These are phyloP conservation scores for Littorina saxatilis DNA, from an alignment of 1,140 invertebrate species.

Conservation along the genomic window DNA sequence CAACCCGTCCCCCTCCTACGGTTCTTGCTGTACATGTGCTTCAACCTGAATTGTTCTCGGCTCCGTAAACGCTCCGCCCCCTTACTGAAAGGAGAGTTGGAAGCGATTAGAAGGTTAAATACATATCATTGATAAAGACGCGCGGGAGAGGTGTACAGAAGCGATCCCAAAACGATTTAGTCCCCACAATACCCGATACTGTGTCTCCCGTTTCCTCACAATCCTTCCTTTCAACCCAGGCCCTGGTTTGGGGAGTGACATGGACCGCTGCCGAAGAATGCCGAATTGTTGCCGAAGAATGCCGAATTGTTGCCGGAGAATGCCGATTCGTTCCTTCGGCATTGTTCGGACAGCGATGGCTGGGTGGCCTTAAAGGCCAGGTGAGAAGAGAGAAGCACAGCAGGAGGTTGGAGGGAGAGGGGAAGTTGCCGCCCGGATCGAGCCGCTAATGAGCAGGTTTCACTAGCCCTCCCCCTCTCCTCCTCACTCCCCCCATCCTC, in stretches of 20 bases:
- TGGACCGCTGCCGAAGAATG: background rate
- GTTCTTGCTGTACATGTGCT: no score
- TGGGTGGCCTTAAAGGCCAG: conserved; percentile 3
- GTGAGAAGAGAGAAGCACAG: background rate
- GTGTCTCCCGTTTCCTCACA: background rate
- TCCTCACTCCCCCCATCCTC: background rate
- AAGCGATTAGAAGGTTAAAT: conserved; percentile 12
- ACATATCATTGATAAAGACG: conserved; percentile 11
- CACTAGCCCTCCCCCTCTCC: background rate
- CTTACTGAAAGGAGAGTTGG: background rate
- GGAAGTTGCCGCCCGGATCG: no score
- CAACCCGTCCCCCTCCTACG: no score
- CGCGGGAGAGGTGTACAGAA: background rate
- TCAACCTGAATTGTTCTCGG: background rate
- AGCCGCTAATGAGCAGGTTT: background rate
- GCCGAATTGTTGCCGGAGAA: conserved; percentile 2
- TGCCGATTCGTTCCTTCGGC: conserved; percentile 14
- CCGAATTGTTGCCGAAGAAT: background rate
- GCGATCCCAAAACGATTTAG: background rate
- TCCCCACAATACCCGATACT: conserved; percentile 6
- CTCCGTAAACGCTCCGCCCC: conserved; percentile 10
- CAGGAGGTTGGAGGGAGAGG: background rate
- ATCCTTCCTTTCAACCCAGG: background rate
- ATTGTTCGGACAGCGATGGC: background rate
- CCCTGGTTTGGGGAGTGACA: background rate